Evolutionary conservation across 1,140 invertebrate species (phyloP).

Genomic region (Polyergus mexicanus): DNA sequence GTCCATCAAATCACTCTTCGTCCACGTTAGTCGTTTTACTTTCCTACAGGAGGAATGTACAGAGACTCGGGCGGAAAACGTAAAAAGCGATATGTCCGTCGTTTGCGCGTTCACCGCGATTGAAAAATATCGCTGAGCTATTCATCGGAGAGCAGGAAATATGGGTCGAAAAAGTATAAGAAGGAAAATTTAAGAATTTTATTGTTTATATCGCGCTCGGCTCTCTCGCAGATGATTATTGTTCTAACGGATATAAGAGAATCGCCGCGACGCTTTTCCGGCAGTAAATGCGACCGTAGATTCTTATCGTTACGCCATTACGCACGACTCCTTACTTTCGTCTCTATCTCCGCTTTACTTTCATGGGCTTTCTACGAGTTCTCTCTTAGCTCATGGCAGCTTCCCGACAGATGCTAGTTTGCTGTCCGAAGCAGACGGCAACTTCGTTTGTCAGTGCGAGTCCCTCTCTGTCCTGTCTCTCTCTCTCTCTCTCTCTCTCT

Average conservation of each 20-base stretch:
- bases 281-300: slow-evolving; percentile 33
- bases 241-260: slow-evolving; percentile 1
- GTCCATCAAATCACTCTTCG: slow-evolving; percentile 50
- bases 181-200: neutral
- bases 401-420: neutral
- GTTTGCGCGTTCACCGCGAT: neutral
- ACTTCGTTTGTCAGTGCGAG: slow-evolving; percentile 25
- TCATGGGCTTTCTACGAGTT: slow-evolving; percentile 23
- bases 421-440: slow-evolving; percentile 17
- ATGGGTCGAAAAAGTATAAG: neutral
- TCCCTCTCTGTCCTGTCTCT: neutral
- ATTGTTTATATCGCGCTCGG: neutral
- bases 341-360: slow-evolving; percentile 23
- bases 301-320: slow-evolving; percentile 14
- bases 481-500: neutral
- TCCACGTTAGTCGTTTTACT: slow-evolving; percentile 26
- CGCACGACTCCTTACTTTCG: slow-evolving; percentile 19
- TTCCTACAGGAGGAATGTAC: neutral
- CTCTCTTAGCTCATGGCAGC: neutral
- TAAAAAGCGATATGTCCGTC: slow-evolving; percentile 35
- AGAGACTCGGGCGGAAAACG: neutral
- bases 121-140: slow-evolving; percentile 25
- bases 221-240: slow-evolving; percentile 9
- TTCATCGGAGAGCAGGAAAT: neutral
- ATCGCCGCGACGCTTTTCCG: neutral